A percentile compares a stretch with the other conserved stretches of the same genome.
These are phyloP conservation scores for Cepaea hortensis DNA, from an alignment of 2,888 invertebrate genomes.

Conservation along the genomic window DNA sequence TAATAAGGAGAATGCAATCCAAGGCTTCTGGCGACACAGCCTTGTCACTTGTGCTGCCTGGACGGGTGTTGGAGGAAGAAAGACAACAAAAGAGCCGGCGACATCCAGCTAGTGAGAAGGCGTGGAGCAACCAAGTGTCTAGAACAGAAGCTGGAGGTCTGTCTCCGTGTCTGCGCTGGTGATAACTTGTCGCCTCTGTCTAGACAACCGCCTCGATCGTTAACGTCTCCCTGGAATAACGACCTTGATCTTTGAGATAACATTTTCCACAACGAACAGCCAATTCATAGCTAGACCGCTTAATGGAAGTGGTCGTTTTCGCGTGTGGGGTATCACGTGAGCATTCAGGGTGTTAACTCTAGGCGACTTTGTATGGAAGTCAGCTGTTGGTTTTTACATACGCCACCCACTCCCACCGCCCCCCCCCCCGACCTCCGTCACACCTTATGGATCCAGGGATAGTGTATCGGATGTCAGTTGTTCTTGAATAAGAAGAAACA, in stretches of 20 bases:
- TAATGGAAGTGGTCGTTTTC: background rate
- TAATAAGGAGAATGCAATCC: too few relatives aligned
- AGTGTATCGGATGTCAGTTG: too few relatives aligned
- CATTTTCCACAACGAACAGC: background rate
- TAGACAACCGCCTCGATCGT: conserved; percentile 5
- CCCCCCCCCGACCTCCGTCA: too few relatives aligned
- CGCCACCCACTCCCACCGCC: too few relatives aligned
- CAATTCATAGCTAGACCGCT: background rate
- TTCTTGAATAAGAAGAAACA: too few relatives aligned
- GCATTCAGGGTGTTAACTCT: too few relatives aligned
- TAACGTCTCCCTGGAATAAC: background rate
- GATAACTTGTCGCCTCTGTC: conserved; percentile 30
- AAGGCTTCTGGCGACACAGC: too few relatives aligned
- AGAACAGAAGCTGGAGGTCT: background rate
- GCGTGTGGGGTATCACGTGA: background rate
- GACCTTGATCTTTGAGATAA: conserved; percentile 23
- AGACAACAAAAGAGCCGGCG: background rate
- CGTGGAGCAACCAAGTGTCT: background rate
- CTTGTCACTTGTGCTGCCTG: too few relatives aligned
- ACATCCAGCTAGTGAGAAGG: background rate
- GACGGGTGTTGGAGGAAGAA: background rate
- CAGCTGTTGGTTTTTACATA: too few relatives aligned
- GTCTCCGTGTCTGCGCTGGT: background rate
- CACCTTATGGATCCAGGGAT: too few relatives aligned
- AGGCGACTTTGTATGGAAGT: too few relatives aligned